Evolutionary conservation across 2,113 vertebrate genomes (phyloP), one percentile per base, ranked within the genome.

Genomic region (Caracal caracal): DNA sequence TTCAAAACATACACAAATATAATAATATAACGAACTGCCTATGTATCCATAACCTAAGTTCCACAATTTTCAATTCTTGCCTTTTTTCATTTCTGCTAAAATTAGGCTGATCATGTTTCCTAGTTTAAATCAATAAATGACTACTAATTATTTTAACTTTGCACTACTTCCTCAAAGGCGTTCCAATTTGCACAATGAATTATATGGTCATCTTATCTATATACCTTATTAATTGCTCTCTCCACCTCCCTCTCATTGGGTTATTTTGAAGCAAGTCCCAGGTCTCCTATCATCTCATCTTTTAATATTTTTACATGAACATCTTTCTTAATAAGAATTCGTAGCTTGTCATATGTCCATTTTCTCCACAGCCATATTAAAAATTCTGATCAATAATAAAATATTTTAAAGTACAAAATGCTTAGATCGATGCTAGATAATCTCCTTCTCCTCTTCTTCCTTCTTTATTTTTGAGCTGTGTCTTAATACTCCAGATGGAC

Each of bases 251-350:
- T 75, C 56, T 0, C 30, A 53, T 6, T 83, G 11, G 26, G 49
- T 40, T 94, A 86, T 92, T 92, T 92, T 83, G 33, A 80, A 95
- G 30, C 20, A 75, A 87, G 70, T 92, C 11, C 26, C 35, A 95
- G 15, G 59, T 20, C 1, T 43, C 65, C 10, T 79, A 13, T 59
- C 10, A 47, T 43, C 49, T 79, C 26, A 73, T 80, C 22, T 92
- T 70, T 61, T 91, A 83, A 59, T 88, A 78, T 78, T 51, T 94
- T 35, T 88, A 19, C 37, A 28, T 82, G 24, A 66, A 35, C 53
- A 19, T 53, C 6, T 85, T 92, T 86, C 15, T 49, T 56, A 75
- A 49, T 89, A 92, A 56, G 4, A 83, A 75, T 63, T 37, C 71
- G 91, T 82, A 76, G 0, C 15, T 93, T 47, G 1, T 2, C 7